Base-by-base conservation (phyloP, 2,113 vertebrate species). In the Neodon shergylaensis region DNA sequence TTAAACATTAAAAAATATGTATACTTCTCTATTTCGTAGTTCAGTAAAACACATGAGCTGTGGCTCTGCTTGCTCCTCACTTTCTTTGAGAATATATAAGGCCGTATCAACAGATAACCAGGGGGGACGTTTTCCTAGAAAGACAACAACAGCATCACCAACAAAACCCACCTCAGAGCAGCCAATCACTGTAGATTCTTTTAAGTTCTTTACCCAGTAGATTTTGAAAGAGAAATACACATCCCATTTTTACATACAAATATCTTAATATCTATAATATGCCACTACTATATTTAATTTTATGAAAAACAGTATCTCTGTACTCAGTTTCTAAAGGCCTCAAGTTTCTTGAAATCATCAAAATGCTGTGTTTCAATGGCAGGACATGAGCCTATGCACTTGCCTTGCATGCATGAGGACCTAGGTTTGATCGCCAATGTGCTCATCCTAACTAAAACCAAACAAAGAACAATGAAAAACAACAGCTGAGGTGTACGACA, bases 21-120 rank as follows among this genome's bases (percentile, higher is more conserved):
- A 79, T 92, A 99, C 99, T 97, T 99, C 99, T 98, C 98, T 99
- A 97, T 99, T 98, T 47, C 97, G 99, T 28, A 98, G 98, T 93
- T 99, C 99, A 10, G 99, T 99, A 95, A 99, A 99, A 97, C 98
- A 97, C 81, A 99, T 88, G 39, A 99, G 98, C 78, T 99, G 98
- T 0, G 98, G 97, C 72, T 99, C 98, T 91, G 99, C 99, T 96
- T 98, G 98, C 54, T 54, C 98, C 97, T 99, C 99, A 76, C 96
- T 98, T 88, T 99, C 98, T 90, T 98, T 98, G 91, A 99, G 97
- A 92, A 99, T 96, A 97, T 98, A 99, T 72, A 99, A 98, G 95
- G 98, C 97, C 0, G 99, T 99, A 96, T 99, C 99, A 97, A 99
- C 98, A 13, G 98, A 98, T 98, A 99, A 98, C 99, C 99, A 99